Conservation (phyloP, 2,113 vertebrate species). For the Ceyx margarethae region DNA sequence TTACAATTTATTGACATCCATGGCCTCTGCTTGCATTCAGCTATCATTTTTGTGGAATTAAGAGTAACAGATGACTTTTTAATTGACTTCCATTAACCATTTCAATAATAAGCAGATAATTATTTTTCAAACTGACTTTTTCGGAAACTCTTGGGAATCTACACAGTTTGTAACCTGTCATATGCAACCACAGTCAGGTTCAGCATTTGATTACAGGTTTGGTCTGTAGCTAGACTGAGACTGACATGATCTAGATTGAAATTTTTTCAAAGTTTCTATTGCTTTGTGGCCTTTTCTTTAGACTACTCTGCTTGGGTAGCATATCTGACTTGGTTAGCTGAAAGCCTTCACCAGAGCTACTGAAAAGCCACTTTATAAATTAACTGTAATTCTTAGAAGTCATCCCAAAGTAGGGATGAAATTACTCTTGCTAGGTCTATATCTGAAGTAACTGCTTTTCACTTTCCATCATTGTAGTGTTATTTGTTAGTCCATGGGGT, state of each 20-base stretch:
- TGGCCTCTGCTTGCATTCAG: neutral
- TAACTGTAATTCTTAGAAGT: neutral
- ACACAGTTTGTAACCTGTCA: neutral
- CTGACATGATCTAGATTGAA: neutral
- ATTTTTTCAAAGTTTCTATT: neutral
- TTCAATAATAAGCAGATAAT: neutral
- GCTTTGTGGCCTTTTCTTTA: neutral
- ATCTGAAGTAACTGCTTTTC: neutral
- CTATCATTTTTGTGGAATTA: neutral
- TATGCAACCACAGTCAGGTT: fast-evolving
- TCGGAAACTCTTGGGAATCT: neutral
- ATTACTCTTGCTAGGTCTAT: neutral
- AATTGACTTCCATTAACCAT: neutral
- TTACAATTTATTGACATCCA: neutral
- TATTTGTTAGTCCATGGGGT: neutral
- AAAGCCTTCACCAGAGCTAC: neutral
- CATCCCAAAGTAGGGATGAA: neutral
- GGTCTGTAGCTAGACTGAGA: neutral
- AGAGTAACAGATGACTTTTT: neutral
- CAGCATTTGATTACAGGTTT: neutral
- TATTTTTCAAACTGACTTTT: neutral
- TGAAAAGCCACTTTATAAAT: neutral
- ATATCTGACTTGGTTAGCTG: neutral
- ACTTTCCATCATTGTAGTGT: neutral
- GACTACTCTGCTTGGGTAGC: neutral